Evolutionary conservation across 2,888 invertebrate species (phyloP).

Genomic region (Cephus runcator): DNA sequence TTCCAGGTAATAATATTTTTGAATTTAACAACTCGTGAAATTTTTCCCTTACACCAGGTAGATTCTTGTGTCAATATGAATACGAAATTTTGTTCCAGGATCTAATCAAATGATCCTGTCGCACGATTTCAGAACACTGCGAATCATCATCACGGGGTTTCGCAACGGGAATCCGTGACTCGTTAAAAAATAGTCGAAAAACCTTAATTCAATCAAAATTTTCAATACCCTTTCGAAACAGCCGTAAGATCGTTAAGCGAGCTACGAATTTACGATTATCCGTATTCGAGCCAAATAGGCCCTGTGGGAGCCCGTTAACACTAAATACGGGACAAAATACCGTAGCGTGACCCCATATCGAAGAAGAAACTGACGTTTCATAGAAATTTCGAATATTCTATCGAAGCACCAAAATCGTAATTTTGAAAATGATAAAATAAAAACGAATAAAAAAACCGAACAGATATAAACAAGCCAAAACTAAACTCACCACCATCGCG

Average conservation of each 20-base stretch:
- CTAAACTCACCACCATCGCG: constrained; percentile 50
- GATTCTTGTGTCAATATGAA: not conserved
- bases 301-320: not conserved
- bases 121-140: not conserved
- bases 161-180: not conserved
- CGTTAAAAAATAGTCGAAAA: not conserved
- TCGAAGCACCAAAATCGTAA: constrained; percentile 61
- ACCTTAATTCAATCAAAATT: not conserved
- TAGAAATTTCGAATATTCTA: constrained; percentile 60
- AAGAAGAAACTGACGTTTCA: constrained; percentile 6
- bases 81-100: not conserved
- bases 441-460: constrained; percentile 13
- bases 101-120: not conserved
- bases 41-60: not conserved
- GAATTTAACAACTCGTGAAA: not conserved
- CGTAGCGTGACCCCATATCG: not conserved
- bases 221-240: not conserved
- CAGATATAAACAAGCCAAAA: constrained; percentile 49
- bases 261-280: not conserved
- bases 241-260: not conserved
- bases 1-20: too few relatives aligned
- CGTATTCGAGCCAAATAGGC: not conserved
- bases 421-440: constrained; percentile 12
- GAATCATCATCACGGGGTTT: not conserved
- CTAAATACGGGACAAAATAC: constrained; percentile 1